Evolutionary conservation across 2,888 invertebrate species (phyloP).

Genomic region (Volucella inanis): DNA sequence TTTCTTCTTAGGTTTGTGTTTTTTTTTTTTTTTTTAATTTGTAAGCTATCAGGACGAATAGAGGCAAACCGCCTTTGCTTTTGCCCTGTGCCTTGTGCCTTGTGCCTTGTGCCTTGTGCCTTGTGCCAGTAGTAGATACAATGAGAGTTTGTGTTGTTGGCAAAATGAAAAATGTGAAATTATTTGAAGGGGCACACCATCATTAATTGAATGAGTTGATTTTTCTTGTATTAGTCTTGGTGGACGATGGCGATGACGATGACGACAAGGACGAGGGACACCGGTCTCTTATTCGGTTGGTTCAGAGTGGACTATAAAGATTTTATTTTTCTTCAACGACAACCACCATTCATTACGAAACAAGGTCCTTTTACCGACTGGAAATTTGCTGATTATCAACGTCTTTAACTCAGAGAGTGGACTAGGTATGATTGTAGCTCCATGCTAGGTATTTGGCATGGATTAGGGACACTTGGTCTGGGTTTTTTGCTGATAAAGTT

Average conservation of each 20-base stretch:
- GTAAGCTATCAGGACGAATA: constrained; percentile 39
- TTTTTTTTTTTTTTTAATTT: constrained; percentile 39
- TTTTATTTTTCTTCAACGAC: constrained; percentile 20
- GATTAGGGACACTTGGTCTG: constrained; percentile 4
- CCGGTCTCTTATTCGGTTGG: constrained; percentile 42
- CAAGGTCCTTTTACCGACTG: constrained; percentile 47
- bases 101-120: neutral
- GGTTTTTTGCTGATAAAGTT: constrained; percentile 50
- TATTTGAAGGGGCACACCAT: constrained; percentile 70
- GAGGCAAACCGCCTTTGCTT: constrained; percentile 7
- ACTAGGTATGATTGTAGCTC: neutral
- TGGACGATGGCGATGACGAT: constrained; percentile 25
- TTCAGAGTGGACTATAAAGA: constrained; percentile 32
- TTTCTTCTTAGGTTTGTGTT: constrained; percentile 22
- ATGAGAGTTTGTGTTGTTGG: constrained; percentile 59
- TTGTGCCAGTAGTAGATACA: constrained; percentile 7
- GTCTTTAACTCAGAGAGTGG: neutral
- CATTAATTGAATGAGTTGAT: constrained; percentile 74
- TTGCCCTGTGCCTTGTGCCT: neutral
- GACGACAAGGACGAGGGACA: neutral
- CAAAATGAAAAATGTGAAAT: constrained; percentile 74
- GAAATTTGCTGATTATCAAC: constrained; percentile 59
- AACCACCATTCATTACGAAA: constrained; percentile 52
- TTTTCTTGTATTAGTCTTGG: constrained; percentile 45
- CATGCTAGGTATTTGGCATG: neutral